Base-by-base conservation (phyloP, 2,888 invertebrate genomes). In the Catotricha subobsoleta region DNA sequence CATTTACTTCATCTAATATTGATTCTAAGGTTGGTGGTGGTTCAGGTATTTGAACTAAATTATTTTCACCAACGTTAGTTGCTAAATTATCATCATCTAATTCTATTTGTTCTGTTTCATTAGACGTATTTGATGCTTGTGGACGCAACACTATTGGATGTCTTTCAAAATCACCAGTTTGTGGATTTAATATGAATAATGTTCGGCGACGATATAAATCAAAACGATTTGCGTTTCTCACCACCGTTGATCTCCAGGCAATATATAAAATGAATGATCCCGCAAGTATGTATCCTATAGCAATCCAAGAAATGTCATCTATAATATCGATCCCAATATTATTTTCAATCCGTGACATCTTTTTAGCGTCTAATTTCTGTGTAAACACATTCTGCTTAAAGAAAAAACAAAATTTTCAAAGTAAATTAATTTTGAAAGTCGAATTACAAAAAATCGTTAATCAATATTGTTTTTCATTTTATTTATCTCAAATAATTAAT, bases 231-330 rank as follows among this genome's bases (percentile, higher is more conserved):
- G 49, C 45, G 20, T 51, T 50, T 10, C 49, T 45, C 5, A 52
- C 52, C 40, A 49, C 46, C 28, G 86, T 87, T 46, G 83, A 82
- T 65, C 78, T 73, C 68, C 86, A 86, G 41, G 83, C 74, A 40
- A 79, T 61, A 46, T 72, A 68, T 44, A 75, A 70, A 49, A 69
- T 57, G 15, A 76, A 51, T 15, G 66, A 54, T 10, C 65, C 44
- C n/a, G n/a, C n/a, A n/a, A n/a, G n/a, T n/a, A n/a, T n/a, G n/a
- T n/a, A n/a, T n/a, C n/a, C n/a, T n/a, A n/a, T n/a, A n/a, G n/a
- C n/a, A n/a, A n/a, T n/a, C n/a, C n/a, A n/a, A n/a, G n/a, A n/a
- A n/a, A n/a, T n/a, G n/a, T n/a, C n/a, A n/a, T n/a, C n/a, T n/a
- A n/a, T n/a, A n/a, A n/a, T n/a, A n/a, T n/a, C n/a, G n/a, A n/a